Conservation (phyloP, 2,888 invertebrate genomes). For the Cryptocephalus moraei region DNA sequence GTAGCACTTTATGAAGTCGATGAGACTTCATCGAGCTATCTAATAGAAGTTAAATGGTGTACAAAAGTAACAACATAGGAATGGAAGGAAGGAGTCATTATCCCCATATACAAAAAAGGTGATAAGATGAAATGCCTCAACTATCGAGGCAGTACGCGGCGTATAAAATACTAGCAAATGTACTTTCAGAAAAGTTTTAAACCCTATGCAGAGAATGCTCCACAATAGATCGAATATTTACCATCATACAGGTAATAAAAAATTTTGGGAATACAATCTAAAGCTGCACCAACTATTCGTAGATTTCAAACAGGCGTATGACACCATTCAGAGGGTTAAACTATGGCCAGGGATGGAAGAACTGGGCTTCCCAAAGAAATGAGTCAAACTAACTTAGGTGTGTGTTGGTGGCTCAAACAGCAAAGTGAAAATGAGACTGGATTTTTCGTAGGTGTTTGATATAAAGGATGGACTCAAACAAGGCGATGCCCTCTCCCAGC, state of each 20-base stretch:
- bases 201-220: slow-evolving; percentile 1
- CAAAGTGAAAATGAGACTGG: slow-evolving; percentile 2
- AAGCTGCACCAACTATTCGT: slow-evolving; percentile 9
- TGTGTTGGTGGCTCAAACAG: slow-evolving; percentile 2
- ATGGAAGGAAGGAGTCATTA: too few relatives aligned
- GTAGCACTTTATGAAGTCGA: too few relatives aligned
- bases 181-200: not conserved
- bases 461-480: not conserved
- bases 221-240: not conserved
- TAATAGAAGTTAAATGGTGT: too few relatives aligned
- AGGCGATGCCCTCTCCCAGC: not conserved
- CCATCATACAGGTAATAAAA: slow-evolving; percentile 6
- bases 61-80: too few relatives aligned
- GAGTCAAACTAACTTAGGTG: slow-evolving; percentile 4
- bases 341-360: slow-evolving; percentile 9
- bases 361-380: slow-evolving; percentile 8
- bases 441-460: slow-evolving; percentile 1
- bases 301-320: slow-evolving; percentile 11
- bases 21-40: too few relatives aligned
- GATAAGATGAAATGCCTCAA: too few relatives aligned
- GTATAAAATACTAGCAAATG: too few relatives aligned
- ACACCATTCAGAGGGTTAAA: slow-evolving; percentile 5
- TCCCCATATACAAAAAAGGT: too few relatives aligned
- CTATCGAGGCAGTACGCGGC: too few relatives aligned
- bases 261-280: slow-evolving; percentile 7